phyloP scores from a whole-genome alignment of 2,113 vertebrate genomes.

The Notothenia coriiceps region DNA sequence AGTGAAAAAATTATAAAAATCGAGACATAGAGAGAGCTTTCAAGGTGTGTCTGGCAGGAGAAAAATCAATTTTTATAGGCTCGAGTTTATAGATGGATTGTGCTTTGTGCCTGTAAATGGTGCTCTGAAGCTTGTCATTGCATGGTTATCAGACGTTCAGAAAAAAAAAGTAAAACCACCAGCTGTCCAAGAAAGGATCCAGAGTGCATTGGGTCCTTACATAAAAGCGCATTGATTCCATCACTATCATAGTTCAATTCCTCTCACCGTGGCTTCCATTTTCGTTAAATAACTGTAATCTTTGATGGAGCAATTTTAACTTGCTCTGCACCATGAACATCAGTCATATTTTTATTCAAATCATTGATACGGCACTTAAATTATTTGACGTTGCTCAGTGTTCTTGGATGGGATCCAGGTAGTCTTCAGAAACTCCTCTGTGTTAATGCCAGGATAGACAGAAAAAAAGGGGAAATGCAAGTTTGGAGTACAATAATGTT shows the following conservation, averaged over 20 bases:
- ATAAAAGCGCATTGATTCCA: conserved; percentile 29
- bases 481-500: conserved; percentile 3
- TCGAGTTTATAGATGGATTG: conserved; percentile 42
- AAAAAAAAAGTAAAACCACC: conserved; percentile 27
- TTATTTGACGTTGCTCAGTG: conserved; percentile 7
- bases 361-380: conserved; percentile 48
- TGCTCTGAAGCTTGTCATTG: conserved; percentile 34
- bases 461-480: background rate
- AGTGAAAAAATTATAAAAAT: conserved; percentile 15
- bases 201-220: conserved; percentile 18
- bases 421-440: conserved; percentile 17
- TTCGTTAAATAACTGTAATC: conserved; percentile 16
- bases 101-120: conserved; percentile 51
- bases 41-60: conserved; percentile 25
- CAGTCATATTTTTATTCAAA: background rate
- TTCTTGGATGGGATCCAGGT: conserved; percentile 28
- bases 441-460: conserved; percentile 1
- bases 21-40: conserved; percentile 32
- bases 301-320: conserved; percentile 13
- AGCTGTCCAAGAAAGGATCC: conserved; percentile 29
- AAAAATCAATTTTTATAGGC: conserved; percentile 53
- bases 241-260: conserved; percentile 27
- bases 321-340: conserved; percentile 9
- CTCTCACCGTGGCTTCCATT: background rate
- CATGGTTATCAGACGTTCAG: conserved; percentile 24